Evolutionary conservation across 2,797 vertebrate genomes (phyloP).

Genomic region (Malurus splendens): DNA sequence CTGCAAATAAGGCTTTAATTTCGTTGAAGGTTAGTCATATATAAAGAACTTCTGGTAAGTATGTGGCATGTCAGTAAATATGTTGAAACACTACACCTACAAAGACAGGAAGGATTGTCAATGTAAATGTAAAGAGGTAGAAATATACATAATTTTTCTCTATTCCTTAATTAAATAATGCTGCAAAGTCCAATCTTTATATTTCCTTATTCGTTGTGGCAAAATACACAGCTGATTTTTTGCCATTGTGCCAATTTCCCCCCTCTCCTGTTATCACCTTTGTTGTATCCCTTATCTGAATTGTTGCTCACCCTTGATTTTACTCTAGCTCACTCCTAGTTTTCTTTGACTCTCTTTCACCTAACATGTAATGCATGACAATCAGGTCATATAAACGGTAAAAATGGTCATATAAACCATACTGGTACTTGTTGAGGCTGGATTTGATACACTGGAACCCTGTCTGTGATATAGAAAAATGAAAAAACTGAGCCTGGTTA

Average conservation of each 20-base stretch:
- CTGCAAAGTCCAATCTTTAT: background rate
- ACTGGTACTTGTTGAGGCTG: background rate
- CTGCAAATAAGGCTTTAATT: background rate
- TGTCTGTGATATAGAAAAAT: background rate
- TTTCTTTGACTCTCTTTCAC: background rate
- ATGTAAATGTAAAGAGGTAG: background rate
- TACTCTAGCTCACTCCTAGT: background rate
- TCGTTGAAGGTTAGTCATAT: background rate
- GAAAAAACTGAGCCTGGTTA: background rate
- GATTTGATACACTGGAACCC: background rate
- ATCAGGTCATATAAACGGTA: background rate
- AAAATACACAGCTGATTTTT: background rate
- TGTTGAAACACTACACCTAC: background rate
- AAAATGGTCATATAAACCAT: background rate
- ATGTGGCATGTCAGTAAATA: background rate
- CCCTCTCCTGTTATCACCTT: background rate
- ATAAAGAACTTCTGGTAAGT: background rate
- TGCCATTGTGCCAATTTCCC: background rate
- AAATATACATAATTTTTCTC: background rate
- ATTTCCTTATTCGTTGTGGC: background rate
- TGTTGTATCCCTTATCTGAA: background rate
- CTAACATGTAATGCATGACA: background rate
- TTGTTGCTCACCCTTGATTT: background rate
- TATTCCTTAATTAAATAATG: background rate
- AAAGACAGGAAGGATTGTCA: background rate